Base-by-base conservation (phyloP, 2,113 vertebrate species). In the Seriola rivoliana region DNA sequence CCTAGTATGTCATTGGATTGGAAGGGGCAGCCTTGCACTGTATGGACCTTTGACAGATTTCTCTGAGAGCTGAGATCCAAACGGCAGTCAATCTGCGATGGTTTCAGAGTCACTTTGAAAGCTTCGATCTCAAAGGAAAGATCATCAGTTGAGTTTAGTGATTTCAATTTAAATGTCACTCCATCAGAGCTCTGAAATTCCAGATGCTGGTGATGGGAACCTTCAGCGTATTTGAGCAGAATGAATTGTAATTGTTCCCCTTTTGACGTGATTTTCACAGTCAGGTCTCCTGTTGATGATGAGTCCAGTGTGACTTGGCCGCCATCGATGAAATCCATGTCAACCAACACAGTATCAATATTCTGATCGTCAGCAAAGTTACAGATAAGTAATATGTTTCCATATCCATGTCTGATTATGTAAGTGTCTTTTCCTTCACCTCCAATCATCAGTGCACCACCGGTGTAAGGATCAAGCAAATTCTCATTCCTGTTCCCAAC, bases 71-170 rank as follows among this genome's bases (percentile, higher is more conserved):
- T 73, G 38, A 93, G 69, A 69, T 92, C 85, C 62, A 91, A 50
- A 14, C n/a, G 75, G 19, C 87, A 91, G 71, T 91, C 88, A 13
- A 16, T 60, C 63, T 4, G 50, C 0, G 21, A 58, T 9, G 78
- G 73, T 69, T 55, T 55, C 72, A 92, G 72, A 64, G 71, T 82
- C 62, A 91, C 86, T 84, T 91, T 92, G 78, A 87, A 92, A 62
- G 90, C 82, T 62, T 90, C 84, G 16, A 40, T 67, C 21, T 74
- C 17, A 2, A 83, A 77, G 0, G 17, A 13, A 12, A 68, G n/a
- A 0, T 3, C 34, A 0, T 0, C n/a, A 14, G 58, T 0, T 19
- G 73, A 5, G 34, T 85, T 70, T 14, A 52, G 40, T 23, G 71
- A 55, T 25, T 19, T 81, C 13, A 92, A 6, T 62, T 42, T 57